phyloP scores from a whole-genome alignment of 2,797 vertebrate species.

The Anableps anableps region DNA sequence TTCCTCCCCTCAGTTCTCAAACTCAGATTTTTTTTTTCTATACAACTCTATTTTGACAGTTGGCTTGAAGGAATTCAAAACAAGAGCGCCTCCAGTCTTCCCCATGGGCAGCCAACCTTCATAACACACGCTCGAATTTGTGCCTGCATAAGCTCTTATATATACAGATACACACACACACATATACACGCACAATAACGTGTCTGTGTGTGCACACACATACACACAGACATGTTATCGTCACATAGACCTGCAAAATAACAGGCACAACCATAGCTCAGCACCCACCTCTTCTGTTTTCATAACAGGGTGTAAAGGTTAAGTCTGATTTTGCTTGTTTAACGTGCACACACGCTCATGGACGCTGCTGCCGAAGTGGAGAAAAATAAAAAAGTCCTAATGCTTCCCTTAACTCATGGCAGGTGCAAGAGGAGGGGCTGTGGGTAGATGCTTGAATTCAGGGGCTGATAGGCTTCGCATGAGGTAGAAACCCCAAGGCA shows the following conservation, averaged over 20 bases:
- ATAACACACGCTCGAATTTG: conserved; percentile 29
- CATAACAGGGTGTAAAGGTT: conserved; percentile 78
- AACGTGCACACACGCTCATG: conserved; percentile 62
- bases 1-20: conserved; percentile 33
- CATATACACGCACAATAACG: too few relatives aligned
- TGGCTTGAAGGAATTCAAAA: conserved; percentile 82
- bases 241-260: conserved; percentile 15
- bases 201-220: too few relatives aligned
- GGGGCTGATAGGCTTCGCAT: conserved; percentile 23
- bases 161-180: conserved; percentile 22
- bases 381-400: conserved; percentile 67
- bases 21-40: conserved; percentile 19
- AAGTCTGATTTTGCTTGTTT: conserved; percentile 77
- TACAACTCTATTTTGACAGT: conserved; percentile 78
- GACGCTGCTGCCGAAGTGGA: conserved; percentile 34
- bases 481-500: conserved; percentile 11
- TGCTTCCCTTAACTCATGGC: conserved; percentile 59
- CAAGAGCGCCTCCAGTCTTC: conserved; percentile 67
- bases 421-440: conserved; percentile 52
- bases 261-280: conserved; percentile 24
- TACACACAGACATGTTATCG: conserved; percentile 9
- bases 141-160: conserved; percentile 28
- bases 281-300: conserved; percentile 72
- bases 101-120: conserved; percentile 43
- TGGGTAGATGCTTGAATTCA: conserved; percentile 29